A percentile compares a stretch with the other conserved stretches of the same genome.
phyloP scores from a whole-genome alignment of 1,140 invertebrate genomes.

The Drosophila takahashii region DNA sequence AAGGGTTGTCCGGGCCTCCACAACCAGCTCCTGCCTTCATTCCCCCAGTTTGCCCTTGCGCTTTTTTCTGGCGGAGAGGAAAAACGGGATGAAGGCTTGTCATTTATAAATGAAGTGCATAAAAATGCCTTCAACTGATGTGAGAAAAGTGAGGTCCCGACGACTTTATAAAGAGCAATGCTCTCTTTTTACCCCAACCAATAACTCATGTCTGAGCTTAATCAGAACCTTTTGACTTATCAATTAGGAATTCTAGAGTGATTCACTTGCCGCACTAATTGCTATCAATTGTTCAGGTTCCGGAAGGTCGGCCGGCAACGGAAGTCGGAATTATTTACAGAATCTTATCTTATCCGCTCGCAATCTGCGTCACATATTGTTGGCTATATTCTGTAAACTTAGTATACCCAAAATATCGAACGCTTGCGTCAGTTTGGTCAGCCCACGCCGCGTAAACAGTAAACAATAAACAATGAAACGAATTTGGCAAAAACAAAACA shows the following conservation, averaged over 20 bases:
- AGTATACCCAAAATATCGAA: conserved; percentile 50
- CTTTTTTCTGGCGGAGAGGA: conserved; percentile 37
- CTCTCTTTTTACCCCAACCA: conserved; percentile 4
- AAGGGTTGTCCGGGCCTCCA: conserved; percentile 13
- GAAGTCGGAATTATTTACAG: conserved; percentile 46
- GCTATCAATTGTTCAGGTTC: conserved; percentile 36
- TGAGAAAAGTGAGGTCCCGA: conserved; percentile 42
- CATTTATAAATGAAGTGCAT: conserved; percentile 72
- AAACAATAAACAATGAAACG: conserved; percentile 48
- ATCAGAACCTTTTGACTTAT: conserved; percentile 71
- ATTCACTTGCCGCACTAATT: conserved; percentile 47
- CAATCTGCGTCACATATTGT: conserved; percentile 32
- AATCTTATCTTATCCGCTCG: conserved; percentile 38
- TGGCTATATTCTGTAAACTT: conserved; percentile 38
- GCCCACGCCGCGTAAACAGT: conserved; percentile 56
- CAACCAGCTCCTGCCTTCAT: neutral
- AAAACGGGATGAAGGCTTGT: conserved; percentile 35
- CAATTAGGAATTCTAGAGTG: conserved; percentile 62
- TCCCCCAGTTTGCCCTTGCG: conserved; percentile 50
- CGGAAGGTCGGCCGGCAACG: conserved; percentile 55
- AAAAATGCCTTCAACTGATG: conserved; percentile 50
- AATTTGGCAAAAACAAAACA: conserved; percentile 39
- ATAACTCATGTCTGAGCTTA: conserved; percentile 43
- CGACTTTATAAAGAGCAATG: conserved; percentile 32
- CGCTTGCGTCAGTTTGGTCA: conserved; percentile 62